These are phyloP conservation scores for Eurytoma adleriae DNA, from an alignment of 2,888 invertebrate species.

Conservation along the genomic window DNA sequence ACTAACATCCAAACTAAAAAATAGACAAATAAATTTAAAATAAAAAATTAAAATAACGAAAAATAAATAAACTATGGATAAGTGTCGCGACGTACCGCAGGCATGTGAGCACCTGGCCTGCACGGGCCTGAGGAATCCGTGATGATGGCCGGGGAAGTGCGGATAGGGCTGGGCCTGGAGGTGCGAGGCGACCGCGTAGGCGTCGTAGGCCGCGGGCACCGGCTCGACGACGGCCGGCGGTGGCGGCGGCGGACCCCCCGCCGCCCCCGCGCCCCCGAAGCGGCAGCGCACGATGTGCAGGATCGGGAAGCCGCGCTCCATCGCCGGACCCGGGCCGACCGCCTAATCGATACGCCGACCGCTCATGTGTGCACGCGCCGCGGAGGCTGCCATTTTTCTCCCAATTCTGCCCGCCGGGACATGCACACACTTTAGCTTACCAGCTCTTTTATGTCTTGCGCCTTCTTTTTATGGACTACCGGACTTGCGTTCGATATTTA, in stretches of 20 bases:
- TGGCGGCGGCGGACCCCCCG: conserved; percentile 67
- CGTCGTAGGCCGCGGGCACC: conserved; percentile 26
- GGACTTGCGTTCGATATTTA: too few species aligned
- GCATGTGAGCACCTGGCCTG: conserved; percentile 46
- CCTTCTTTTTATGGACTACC: too few species aligned
- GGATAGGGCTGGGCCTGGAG: conserved; percentile 27
- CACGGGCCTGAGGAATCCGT: conserved; percentile 34
- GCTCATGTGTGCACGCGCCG: not conserved
- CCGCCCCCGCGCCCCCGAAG: conserved; percentile 56
- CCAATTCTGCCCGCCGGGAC: not conserved
- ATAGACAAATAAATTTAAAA: too few species aligned
- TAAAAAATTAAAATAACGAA: too few species aligned
- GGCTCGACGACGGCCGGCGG: conserved; percentile 75
- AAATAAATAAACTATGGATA: too few species aligned
- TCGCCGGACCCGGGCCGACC: conserved; percentile 55
- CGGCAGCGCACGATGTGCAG: conserved; percentile 74
- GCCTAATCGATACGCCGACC: conserved; percentile 1
- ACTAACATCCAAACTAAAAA: too few species aligned
- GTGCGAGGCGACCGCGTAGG: conserved; percentile 45
- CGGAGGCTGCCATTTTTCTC: not conserved
- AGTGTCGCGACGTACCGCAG: conserved; percentile 45
- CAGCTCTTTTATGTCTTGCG: too few species aligned
- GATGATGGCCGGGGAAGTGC: conserved; percentile 24
- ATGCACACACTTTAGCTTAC: too few species aligned
- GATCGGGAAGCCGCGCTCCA: conserved; percentile 73